Percentiles rank a stretch among this genome's conserved stretches.
phyloP scores from a whole-genome alignment of 1,140 invertebrate genomes.

The Plodia interpunctella region DNA sequence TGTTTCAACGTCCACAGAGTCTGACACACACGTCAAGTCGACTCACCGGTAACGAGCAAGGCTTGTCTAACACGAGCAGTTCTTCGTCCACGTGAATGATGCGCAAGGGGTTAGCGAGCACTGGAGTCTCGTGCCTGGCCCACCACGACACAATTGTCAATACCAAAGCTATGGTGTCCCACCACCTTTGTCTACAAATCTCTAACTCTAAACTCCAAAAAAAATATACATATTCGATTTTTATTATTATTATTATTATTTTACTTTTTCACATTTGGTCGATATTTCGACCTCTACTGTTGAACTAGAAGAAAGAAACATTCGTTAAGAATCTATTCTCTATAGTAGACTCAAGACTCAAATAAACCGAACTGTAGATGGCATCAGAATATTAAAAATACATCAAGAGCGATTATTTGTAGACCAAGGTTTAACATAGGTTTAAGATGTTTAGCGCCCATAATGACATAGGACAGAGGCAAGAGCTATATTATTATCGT shows the following conservation, averaged over 20 bases:
- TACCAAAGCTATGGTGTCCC: conserved; percentile 22
- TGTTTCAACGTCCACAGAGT: conserved; percentile 29
- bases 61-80: conserved; percentile 92
- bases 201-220: no score
- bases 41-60: conserved; percentile 92
- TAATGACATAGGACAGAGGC: not conserved
- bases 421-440: not conserved
- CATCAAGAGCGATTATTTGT: not conserved
- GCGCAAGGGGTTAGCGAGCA: conserved; percentile 84
- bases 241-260: no score
- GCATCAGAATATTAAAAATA: no score
- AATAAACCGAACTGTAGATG: no score
- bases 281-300: no score
- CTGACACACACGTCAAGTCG: conserved; percentile 40
- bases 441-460: not conserved
- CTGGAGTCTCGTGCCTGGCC: conserved; percentile 86
- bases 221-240: no score
- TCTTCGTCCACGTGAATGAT: conserved; percentile 90
- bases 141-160: conserved; percentile 53
- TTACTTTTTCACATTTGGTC: no score
- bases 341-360: no score
- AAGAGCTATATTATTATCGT: not conserved
- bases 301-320: no score
- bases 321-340: no score
- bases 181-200: not conserved